These are phyloP conservation scores for Vireo altiloquus DNA, from an alignment of 2,113 vertebrate genomes.

Conservation along the genomic window DNA sequence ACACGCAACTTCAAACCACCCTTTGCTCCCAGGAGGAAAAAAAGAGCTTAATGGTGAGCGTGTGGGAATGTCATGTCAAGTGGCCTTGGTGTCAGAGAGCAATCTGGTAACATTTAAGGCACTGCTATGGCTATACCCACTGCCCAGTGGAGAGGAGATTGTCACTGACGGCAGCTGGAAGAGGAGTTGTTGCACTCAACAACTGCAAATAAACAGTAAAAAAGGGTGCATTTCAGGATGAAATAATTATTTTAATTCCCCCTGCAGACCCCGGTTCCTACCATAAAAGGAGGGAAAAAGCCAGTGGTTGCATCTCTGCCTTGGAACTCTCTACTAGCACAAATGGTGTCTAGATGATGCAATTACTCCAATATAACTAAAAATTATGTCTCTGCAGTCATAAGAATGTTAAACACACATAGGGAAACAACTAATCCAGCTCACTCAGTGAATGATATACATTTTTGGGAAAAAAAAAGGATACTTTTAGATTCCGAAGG, in stretches of 20 bases:
- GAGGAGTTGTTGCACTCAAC: background rate
- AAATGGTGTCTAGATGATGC: background rate
- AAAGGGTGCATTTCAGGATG: background rate
- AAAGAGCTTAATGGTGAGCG: background rate
- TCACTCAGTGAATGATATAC: background rate
- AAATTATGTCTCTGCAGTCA: background rate
- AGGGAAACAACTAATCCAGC: background rate
- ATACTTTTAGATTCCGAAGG: background rate
- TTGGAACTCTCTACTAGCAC: background rate
- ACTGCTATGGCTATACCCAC: background rate
- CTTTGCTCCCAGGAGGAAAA: background rate
- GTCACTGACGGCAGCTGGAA: background rate
- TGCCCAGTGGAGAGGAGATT: background rate
- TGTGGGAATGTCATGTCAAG: background rate
- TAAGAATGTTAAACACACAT: background rate
- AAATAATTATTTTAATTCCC: background rate
- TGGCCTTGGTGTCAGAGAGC: background rate
- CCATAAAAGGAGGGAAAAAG: background rate
- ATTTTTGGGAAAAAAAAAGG: background rate
- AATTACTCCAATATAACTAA: background rate
- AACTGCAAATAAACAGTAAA: background rate
- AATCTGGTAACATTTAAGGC: background rate
- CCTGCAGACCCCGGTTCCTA: fast-evolving
- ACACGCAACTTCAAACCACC: background rate
- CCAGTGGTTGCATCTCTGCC: background rate